phyloP scores from a whole-genome alignment of 2,797 vertebrate genomes.

The Uromys caudimaculatus region DNA sequence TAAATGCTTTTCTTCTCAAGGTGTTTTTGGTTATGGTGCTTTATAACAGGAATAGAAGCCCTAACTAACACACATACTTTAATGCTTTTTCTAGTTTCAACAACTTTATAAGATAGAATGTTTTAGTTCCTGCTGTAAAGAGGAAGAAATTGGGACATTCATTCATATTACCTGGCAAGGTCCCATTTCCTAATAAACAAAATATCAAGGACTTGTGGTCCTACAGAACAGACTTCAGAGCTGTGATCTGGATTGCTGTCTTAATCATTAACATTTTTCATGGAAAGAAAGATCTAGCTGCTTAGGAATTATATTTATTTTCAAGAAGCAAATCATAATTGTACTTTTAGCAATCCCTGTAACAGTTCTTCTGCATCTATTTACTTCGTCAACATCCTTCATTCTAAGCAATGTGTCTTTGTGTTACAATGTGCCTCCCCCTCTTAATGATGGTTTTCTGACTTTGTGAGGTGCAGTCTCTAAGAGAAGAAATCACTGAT shows the following conservation, averaged over 20 bases:
- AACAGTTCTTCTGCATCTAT: background rate
- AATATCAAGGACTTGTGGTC: background rate
- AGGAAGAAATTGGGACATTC: background rate
- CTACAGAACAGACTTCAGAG: background rate
- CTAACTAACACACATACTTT: background rate
- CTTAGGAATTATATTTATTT: background rate
- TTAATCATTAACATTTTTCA: background rate
- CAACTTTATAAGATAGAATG: background rate
- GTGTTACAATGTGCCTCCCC: background rate
- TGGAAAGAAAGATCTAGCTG: background rate
- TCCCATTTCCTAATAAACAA: background rate
- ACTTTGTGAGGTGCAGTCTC: background rate
- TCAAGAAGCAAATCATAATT: slow-evolving; percentile 12
- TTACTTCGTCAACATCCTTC: background rate
- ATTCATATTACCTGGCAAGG: background rate
- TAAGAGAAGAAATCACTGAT: background rate
- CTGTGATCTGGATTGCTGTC: background rate
- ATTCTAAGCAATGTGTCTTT: background rate
- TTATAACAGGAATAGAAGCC: background rate
- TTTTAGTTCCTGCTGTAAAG: background rate
- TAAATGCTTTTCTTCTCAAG: background rate
- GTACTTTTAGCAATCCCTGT: background rate
- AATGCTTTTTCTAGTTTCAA: background rate
- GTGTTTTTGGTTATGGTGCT: background rate
- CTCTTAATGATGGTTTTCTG: background rate